A percentile compares a stretch with the other conserved stretches of the same genome.
These are phyloP conservation scores for Idaea aversata DNA, from an alignment of 2,888 invertebrate species.

Conservation along the genomic window DNA sequence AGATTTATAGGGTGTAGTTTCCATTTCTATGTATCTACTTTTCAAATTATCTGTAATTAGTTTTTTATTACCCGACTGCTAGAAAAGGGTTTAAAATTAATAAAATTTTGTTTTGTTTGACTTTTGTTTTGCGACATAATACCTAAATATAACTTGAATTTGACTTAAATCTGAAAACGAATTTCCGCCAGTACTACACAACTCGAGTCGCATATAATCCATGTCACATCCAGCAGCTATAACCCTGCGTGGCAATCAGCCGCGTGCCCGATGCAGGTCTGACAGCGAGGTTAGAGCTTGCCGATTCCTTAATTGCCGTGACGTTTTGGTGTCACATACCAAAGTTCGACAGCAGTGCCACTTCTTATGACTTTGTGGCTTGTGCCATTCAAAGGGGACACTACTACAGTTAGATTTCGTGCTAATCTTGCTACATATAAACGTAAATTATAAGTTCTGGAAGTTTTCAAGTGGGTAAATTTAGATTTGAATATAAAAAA, in stretches of 20 bases:
- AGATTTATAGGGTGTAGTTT: too few species aligned
- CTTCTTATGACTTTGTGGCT: conserved; percentile 43
- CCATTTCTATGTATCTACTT: too few species aligned
- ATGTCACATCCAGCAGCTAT: conserved; percentile 35
- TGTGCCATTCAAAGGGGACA: background rate
- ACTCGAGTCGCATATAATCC: background rate
- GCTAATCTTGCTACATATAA: background rate
- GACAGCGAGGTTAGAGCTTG: conserved; percentile 78
- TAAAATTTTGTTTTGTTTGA: too few species aligned
- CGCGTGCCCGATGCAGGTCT: conserved; percentile 67
- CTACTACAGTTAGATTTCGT: background rate
- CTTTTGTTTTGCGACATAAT: too few species aligned
- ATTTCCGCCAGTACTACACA: conserved; percentile 10
- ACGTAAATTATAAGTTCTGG: background rate
- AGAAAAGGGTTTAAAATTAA: too few species aligned
- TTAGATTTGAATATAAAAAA: too few species aligned
- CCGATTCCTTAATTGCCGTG: conserved; percentile 80
- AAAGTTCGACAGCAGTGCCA: conserved; percentile 50
- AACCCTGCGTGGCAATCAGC: conserved; percentile 63
- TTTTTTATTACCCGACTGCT: too few species aligned
- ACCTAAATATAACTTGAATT: too few species aligned
- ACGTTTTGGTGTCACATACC: conserved; percentile 80
- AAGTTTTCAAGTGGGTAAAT: too few species aligned
- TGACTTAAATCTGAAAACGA: too few species aligned
- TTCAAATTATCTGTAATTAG: too few species aligned